Evolutionary conservation across 2,797 vertebrate species (phyloP).

Genomic region (Tadarida brasiliensis): DNA sequence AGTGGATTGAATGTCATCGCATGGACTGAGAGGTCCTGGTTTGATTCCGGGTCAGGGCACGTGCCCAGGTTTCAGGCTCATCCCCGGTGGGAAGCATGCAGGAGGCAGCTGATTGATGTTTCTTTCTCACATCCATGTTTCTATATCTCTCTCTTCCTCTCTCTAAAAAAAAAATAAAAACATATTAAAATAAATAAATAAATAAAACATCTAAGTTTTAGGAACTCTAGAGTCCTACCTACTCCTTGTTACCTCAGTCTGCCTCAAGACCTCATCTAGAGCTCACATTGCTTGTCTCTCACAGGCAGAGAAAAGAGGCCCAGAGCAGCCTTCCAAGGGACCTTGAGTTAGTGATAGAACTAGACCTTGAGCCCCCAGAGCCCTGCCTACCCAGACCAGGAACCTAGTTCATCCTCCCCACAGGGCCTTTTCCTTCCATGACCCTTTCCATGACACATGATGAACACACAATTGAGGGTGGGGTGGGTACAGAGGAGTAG

Average conservation of each 20-base stretch:
- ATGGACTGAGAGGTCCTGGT: no score
- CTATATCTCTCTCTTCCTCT: no score
- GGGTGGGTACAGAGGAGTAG: neutral
- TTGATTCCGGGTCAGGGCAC: no score
- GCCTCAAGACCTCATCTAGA: neutral
- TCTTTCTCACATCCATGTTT: no score
- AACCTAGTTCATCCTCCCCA: neutral
- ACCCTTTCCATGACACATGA: constrained; percentile 64
- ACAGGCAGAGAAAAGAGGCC: neutral
- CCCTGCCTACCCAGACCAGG: neutral
- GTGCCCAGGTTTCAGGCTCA: no score
- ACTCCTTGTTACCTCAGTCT: neutral
- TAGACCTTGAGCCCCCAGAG: neutral
- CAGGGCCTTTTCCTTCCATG: constrained; percentile 21
- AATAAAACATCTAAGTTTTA: constrained; percentile 26
- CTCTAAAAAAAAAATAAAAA: no score
- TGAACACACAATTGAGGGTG: constrained; percentile 76
- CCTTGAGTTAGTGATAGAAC: neutral
- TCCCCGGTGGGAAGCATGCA: no score
- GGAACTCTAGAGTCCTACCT: neutral
- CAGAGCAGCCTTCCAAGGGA: neutral
- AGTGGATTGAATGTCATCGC: no score
- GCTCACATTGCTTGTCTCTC: neutral
- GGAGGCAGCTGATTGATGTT: no score
- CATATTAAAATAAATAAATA: no score